Percentiles rank a stretch among this genome's conserved stretches.
Evolutionary conservation across 1,140 invertebrate genomes (phyloP).

Genomic region (Geopemphigus sp.): DNA sequence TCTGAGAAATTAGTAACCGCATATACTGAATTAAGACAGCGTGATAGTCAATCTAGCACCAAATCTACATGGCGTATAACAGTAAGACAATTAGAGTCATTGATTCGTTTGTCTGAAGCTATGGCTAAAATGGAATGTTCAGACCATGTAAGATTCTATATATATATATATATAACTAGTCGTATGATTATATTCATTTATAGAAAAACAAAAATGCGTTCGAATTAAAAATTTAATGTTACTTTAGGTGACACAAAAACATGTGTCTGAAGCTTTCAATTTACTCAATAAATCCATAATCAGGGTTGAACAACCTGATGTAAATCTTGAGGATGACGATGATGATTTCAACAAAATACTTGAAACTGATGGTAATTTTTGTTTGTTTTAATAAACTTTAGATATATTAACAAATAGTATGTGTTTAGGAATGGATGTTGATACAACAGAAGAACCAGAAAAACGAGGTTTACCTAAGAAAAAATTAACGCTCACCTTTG

Average conservation of each 20-base stretch:
- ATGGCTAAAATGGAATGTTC: conserved; percentile 94
- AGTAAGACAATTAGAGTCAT: conserved; percentile 97
- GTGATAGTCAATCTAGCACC: conserved; percentile 68
- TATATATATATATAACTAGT: background rate
- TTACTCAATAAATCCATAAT: conserved; percentile 98
- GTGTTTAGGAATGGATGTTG: conserved; percentile 39
- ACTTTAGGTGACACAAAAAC: conserved; percentile 66
- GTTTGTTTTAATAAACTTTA: background rate
- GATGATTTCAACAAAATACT: conserved; percentile 51
- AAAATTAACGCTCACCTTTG: conserved; percentile 86
- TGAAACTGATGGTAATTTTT: conserved; percentile 43
- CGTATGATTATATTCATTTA: background rate
- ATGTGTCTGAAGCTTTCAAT: conserved; percentile 89
- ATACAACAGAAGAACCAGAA: conserved; percentile 53
- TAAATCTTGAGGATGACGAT: conserved; percentile 77
- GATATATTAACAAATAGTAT: background rate
- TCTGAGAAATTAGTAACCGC: conserved; percentile 81
- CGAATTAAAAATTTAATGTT: conserved; percentile 26
- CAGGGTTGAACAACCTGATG: conserved; percentile 94
- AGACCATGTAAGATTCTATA: conserved; percentile 67
- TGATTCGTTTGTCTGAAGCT: conserved; percentile 93
- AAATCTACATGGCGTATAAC: conserved; percentile 92
- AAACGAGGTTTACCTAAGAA: conserved; percentile 58
- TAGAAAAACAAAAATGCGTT: background rate
- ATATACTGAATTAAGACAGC: conserved; percentile 82